Evolutionary conservation across 2,113 vertebrate species (phyloP).

Genomic region (Hypanus sabinus): DNA sequence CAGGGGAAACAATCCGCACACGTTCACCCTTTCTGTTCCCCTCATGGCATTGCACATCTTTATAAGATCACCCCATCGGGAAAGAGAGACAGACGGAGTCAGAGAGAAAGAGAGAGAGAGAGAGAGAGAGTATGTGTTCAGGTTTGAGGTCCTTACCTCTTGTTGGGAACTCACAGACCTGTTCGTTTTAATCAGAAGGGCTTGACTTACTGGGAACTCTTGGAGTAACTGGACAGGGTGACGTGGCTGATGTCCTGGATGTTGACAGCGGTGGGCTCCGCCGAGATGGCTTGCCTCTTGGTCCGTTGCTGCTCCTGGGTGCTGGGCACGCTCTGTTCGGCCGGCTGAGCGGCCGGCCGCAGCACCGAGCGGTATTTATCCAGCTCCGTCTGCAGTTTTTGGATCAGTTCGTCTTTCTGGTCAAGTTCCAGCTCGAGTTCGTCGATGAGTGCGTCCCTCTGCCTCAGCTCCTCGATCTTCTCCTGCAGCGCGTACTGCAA

Average conservation of each 20-base stretch:
- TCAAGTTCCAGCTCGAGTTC: slow-evolving; percentile 65
- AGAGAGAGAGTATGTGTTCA: too few species aligned
- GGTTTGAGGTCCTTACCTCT: too few species aligned
- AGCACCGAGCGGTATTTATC: slow-evolving; percentile 58
- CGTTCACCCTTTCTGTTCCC: too few species aligned
- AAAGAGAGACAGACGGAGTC: not conserved
- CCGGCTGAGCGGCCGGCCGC: slow-evolving; percentile 46
- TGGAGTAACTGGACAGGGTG: slow-evolving; percentile 53
- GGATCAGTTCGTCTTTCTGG: slow-evolving; percentile 65
- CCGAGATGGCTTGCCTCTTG: slow-evolving; percentile 54
- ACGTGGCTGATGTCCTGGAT: slow-evolving; percentile 44
- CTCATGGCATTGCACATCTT: too few species aligned
- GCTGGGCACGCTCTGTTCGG: slow-evolving; percentile 22
- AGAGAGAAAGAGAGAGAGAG: not conserved
- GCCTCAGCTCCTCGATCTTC: slow-evolving; percentile 66
- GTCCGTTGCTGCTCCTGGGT: slow-evolving; percentile 45
- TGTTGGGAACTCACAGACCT: too few species aligned
- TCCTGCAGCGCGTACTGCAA: slow-evolving; percentile 64
- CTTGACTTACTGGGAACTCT: slow-evolving; percentile 55
- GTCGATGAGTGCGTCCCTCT: slow-evolving; percentile 63
- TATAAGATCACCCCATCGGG: too few species aligned
- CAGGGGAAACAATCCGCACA: too few species aligned
- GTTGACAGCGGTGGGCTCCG: slow-evolving; percentile 52
- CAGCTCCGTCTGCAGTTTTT: slow-evolving; percentile 62
- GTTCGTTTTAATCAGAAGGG: not conserved